Evolutionary conservation across 2,113 vertebrate species (phyloP).

Genomic region (Lasiurus cinereus): DNA sequence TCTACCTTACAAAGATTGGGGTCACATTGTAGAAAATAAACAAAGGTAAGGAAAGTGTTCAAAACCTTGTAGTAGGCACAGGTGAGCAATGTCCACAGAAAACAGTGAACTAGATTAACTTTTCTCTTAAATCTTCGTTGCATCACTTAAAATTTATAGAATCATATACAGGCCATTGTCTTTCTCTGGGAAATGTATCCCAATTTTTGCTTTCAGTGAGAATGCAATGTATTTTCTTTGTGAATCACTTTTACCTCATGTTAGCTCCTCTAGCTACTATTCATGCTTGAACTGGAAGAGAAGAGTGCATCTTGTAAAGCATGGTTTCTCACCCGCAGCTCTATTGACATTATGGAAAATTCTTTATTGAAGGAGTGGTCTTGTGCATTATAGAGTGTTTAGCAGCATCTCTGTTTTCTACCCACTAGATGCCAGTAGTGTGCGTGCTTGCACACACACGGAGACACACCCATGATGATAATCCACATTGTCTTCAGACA

Average conservation of each 20-base stretch:
- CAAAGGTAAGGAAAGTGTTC: not conserved
- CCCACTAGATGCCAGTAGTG: not conserved
- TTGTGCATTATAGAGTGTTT: not conserved
- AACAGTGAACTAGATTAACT: slow-evolving; percentile 28
- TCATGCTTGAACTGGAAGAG: not conserved
- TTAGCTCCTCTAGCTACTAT: not conserved
- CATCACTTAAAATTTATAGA: not conserved
- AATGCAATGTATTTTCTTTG: slow-evolving; percentile 12
- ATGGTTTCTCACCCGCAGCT: not conserved
- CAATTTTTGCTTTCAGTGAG: slow-evolving; percentile 25
- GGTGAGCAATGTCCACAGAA: not conserved
- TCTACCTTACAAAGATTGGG: slow-evolving; percentile 12
- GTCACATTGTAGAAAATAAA: slow-evolving; percentile 26
- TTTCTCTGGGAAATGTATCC: not conserved
- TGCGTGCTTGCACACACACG: not conserved
- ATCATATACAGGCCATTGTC: not conserved
- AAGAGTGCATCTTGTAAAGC: not conserved
- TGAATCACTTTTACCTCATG: slow-evolving; percentile 12
- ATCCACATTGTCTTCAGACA: not conserved
- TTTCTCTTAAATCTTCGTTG: slow-evolving; percentile 47
- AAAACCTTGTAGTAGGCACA: not conserved
- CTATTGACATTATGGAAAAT: not conserved
- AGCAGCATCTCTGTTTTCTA: not conserved
- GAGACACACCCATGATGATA: not conserved
- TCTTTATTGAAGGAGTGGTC: not conserved